phyloP scores from a whole-genome alignment of 2,797 vertebrate genomes.

The Ceryle rudis region DNA sequence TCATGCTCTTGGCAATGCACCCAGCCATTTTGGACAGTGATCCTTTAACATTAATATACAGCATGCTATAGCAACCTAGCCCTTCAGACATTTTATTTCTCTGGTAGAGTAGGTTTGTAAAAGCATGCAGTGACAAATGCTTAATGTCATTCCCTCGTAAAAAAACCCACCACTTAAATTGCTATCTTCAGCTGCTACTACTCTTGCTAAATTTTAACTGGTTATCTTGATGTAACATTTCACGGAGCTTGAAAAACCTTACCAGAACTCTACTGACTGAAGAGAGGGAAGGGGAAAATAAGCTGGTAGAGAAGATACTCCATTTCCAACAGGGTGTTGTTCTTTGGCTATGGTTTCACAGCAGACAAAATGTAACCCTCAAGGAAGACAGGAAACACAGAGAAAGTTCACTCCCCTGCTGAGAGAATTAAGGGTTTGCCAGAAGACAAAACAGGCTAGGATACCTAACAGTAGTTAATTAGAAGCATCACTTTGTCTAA shows the following conservation, averaged over 20 bases:
- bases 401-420: not conserved
- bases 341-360: not conserved
- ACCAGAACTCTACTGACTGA: not conserved
- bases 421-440: not conserved
- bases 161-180: not conserved
- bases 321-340: not conserved
- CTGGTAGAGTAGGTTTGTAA: not conserved
- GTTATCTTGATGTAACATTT: not conserved
- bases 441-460: not conserved
- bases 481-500: not conserved
- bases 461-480: not conserved
- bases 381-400: not conserved
- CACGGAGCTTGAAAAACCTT: not conserved
- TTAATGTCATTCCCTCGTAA: not conserved
- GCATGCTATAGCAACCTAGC: not conserved
- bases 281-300: accelerated
- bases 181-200: not conserved
- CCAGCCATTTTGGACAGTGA: not conserved
- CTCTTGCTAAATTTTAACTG: not conserved
- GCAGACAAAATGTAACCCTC: not conserved
- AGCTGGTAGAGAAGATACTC: not conserved
- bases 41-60: not conserved
- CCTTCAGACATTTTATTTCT: not conserved
- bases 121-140: not conserved
- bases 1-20: not conserved